Evolutionary conservation across 2,113 vertebrate species (phyloP), one percentile per base, ranked within the genome.

Genomic region (Melanostigma gelatinosum): DNA sequence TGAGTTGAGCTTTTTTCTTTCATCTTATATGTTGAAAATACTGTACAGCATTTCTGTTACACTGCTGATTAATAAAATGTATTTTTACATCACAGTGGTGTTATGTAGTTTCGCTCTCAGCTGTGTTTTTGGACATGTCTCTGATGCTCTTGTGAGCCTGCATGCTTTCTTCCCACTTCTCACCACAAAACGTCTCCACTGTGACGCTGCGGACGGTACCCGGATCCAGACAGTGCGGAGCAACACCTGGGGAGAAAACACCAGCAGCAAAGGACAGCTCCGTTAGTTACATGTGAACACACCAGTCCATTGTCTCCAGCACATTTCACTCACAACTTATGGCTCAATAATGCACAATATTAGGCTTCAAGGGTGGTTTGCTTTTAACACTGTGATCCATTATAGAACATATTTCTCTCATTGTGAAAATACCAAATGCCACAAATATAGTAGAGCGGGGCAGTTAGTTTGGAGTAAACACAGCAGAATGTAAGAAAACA

Each of bases 161-260:
- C 90, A 99, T 91, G 75, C 95, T 97, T 84, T 97, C 96, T 80
- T 99, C 98, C 97, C 98, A 99, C 3, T 96, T 95, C 42, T 96
- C 94, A 34, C 98, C 97, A 68, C 96, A 94, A 92, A 99, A 97
- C 0, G 94, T 93, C 90, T 99, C 97, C 16, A 96, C 91, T 27
- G 92, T 95, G 69, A 96, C 63, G 34, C 93, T 97, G 85, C 88
- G 88, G 74, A 98, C 95, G 0, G 97, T 97, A 54, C 97, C 98
- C 60, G 96, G 95, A 48, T 99, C 97, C 91, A 99, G 93, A 83
- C 97, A 99, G 66, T 99, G 97, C 0, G 96, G 96, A 46, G 97
- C 96, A 3, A 99, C 95, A 58, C 97, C 98, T 99, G 80, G 64
- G 67, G 68, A 74, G 71, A 74, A 61, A 60, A 72, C 8, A 75